Percentiles rank a stretch among this genome's conserved stretches.
phyloP scores from a whole-genome alignment of 2,888 invertebrate species.

The Heteromurus nitidus region DNA sequence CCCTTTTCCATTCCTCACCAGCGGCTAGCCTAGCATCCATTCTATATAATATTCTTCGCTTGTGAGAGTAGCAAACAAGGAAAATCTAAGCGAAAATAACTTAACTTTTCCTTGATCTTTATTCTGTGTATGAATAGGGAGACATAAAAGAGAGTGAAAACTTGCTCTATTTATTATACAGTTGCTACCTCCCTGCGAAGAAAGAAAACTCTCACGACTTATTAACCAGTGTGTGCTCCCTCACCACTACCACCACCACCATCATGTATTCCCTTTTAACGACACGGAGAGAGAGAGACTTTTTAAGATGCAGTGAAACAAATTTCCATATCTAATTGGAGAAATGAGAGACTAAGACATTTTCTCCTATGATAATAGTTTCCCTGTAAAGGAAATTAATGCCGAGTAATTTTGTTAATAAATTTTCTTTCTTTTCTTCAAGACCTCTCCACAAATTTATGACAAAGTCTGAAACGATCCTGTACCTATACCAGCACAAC shows the following conservation, averaged over 20 bases:
- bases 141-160: slow-evolving; percentile 35
- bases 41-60: not conserved
- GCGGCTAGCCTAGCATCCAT: slow-evolving; percentile 22
- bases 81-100: slow-evolving; percentile 41
- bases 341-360: slow-evolving; percentile 64
- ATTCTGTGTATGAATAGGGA: slow-evolving; percentile 48
- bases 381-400: slow-evolving; percentile 69
- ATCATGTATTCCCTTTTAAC: not conserved
- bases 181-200: slow-evolving; percentile 11
- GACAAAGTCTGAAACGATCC: slow-evolving; percentile 27
- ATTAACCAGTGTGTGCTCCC: no score
- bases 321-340: slow-evolving; percentile 69
- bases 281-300: no score
- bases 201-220: not conserved
- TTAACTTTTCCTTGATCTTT: slow-evolving; percentile 46
- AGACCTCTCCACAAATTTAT: slow-evolving; percentile 43
- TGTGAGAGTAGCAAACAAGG: slow-evolving; percentile 21
- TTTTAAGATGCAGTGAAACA: slow-evolving; percentile 61
- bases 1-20: slow-evolving; percentile 36
- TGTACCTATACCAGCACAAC: not conserved
- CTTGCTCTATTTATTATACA: slow-evolving; percentile 33
- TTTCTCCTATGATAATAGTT: slow-evolving; percentile 64
- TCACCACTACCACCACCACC: not conserved
- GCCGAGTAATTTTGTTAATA: slow-evolving; percentile 70
- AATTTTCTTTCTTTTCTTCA: slow-evolving; percentile 64